These are phyloP conservation scores for Adelges cooleyi DNA, from an alignment of 1,140 invertebrate genomes.

Conservation along the genomic window DNA sequence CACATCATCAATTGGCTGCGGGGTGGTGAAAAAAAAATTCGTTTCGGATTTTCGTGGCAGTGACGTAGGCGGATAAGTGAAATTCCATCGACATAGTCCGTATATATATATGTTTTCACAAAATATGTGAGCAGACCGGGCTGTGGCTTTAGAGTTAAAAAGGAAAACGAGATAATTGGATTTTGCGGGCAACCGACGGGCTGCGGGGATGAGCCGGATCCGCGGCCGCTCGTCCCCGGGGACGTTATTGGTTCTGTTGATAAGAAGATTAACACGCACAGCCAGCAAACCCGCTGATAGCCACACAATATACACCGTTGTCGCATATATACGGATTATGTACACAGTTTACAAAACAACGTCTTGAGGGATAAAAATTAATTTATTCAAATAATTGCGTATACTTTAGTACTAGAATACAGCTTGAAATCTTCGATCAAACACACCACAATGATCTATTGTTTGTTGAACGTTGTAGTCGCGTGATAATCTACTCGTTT, in stretches of 20 bases:
- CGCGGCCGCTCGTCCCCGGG: background rate
- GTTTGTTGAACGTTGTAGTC: too few species aligned
- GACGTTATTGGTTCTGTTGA: constrained; percentile 27
- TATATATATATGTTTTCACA: background rate
- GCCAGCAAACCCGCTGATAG: background rate
- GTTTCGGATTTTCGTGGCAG: constrained; percentile 11
- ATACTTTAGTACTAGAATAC: too few species aligned
- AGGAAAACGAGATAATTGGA: constrained; percentile 27
- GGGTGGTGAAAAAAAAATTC: background rate
- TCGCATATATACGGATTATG: too few species aligned
- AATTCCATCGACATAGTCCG: background rate
- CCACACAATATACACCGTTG: too few species aligned
- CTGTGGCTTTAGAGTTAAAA: constrained; percentile 18
- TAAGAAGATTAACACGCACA: constrained; percentile 24
- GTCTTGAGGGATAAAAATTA: too few species aligned
- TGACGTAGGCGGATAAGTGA: constrained; percentile 10
- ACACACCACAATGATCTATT: too few species aligned
- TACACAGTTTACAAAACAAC: too few species aligned
- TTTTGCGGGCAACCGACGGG: constrained; percentile 13
- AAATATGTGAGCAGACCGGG: background rate
- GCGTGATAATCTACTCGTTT: too few species aligned
- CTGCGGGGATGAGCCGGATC: background rate
- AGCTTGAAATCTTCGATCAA: too few species aligned
- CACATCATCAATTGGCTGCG: background rate
- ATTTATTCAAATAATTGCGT: too few species aligned